These are phyloP conservation scores for Mesitornis unicolor DNA, from an alignment of 2,113 vertebrate genomes.

Conservation along the genomic window DNA sequence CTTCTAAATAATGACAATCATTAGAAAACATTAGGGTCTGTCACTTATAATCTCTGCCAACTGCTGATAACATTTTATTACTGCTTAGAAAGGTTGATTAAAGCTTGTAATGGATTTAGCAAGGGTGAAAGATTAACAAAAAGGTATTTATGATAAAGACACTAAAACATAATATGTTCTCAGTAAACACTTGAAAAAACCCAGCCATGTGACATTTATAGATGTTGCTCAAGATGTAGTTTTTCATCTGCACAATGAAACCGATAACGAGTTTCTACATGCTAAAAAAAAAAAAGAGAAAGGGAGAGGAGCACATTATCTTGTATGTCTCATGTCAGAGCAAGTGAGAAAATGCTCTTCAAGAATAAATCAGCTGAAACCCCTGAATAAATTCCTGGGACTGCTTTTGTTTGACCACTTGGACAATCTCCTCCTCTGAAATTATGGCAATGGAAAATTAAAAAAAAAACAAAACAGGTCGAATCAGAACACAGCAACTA, in stretches of 20 bases:
- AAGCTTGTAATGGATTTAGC: not conserved
- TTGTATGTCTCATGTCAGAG: not conserved
- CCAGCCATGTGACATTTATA: constrained; percentile 30
- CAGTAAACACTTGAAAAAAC: not conserved
- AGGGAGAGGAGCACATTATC: not conserved
- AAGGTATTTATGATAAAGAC: constrained; percentile 51
- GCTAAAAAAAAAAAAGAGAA: not conserved
- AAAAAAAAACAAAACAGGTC: not conserved
- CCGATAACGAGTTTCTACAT: not conserved
- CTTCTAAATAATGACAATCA: constrained; percentile 30
- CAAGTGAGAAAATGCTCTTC: not conserved
- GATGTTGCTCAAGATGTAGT: constrained; percentile 13
- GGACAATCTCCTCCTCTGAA: not conserved
- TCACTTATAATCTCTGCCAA: constrained; percentile 21
- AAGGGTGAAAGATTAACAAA: constrained; percentile 59
- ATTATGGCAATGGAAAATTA: not conserved
- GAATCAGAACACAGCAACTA: not conserved
- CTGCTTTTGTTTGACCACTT: not conserved
- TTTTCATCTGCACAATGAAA: constrained; percentile 47
- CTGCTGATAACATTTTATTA: constrained; percentile 46
- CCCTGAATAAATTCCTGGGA: not conserved
- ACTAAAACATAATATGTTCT: constrained; percentile 2
- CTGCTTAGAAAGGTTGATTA: not conserved
- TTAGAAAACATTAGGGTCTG: constrained; percentile 42
- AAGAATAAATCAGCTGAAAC: not conserved